phyloP scores from a whole-genome alignment of 2,113 vertebrate genomes.

The Craseonycteris thonglongyai region DNA sequence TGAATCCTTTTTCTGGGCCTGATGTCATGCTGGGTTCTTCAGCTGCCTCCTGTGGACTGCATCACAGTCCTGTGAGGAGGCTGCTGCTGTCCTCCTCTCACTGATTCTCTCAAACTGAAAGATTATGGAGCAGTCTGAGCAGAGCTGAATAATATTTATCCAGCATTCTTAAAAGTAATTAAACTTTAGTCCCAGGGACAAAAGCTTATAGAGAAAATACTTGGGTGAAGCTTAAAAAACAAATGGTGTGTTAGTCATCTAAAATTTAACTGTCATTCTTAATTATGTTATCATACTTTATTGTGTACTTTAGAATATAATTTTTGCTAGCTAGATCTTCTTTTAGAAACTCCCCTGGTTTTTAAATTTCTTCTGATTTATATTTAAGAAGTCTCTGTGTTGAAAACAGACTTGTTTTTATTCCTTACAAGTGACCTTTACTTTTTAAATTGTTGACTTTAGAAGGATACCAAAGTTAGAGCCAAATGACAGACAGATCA shows the following conservation, averaged over 20 bases:
- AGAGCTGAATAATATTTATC: not conserved
- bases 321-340: not conserved
- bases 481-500: not conserved
- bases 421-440: not conserved
- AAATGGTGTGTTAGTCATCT: conserved; percentile 13
- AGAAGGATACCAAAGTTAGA: not conserved
- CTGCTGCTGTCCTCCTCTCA: not conserved
- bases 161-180: conserved; percentile 14
- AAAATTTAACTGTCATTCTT: not conserved
- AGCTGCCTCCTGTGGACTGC: not conserved
- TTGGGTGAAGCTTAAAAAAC: not conserved
- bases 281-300: not conserved
- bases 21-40: not conserved
- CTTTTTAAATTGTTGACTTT: not conserved
- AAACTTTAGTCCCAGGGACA: not conserved
- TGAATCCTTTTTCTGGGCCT: not conserved
- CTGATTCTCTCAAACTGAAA: not conserved
- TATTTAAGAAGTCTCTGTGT: not conserved
- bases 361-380: not conserved
- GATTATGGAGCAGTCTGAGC: not conserved
- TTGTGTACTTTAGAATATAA: conserved; percentile 19
- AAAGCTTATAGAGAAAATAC: not conserved
- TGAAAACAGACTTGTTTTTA: not conserved
- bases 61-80: not conserved
- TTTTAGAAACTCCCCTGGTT: not conserved